Evolutionary conservation across 2,888 invertebrate species (phyloP).

Genomic region (Leptinotarsa juncta): DNA sequence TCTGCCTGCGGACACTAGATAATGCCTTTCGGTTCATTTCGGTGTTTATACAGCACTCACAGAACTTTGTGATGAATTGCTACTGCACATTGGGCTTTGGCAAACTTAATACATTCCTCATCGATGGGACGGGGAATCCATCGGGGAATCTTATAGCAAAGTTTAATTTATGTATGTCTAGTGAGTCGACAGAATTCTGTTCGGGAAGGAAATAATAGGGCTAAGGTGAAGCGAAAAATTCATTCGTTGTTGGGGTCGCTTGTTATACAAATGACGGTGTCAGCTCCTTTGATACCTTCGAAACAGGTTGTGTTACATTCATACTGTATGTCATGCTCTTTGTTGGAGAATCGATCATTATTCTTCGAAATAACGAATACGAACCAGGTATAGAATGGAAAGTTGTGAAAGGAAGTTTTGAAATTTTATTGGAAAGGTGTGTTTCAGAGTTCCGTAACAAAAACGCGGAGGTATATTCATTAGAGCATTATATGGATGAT

Average conservation of each 20-base stretch:
- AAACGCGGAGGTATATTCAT: no score
- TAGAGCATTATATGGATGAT: no score
- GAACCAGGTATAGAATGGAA: conserved; percentile 23
- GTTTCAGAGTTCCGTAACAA: no score
- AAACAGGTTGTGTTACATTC: conserved; percentile 37
- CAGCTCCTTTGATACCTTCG: conserved; percentile 26
- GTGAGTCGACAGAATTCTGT: conserved; percentile 39
- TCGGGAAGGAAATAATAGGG: conserved; percentile 35
- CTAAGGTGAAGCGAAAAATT: conserved; percentile 37
- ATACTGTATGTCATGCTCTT: conserved; percentile 33
- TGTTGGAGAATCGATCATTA: conserved; percentile 34
- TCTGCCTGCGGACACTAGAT: conserved; percentile 50
- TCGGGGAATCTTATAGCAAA: conserved; percentile 28
- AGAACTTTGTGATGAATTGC: conserved; percentile 32
- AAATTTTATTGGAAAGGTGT: no score
- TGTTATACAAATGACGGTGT: conserved; percentile 38
- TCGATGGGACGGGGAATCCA: conserved; percentile 2
- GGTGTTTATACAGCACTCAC: conserved; percentile 38
- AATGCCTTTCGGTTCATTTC: conserved; percentile 51
- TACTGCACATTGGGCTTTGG: conserved; percentile 3
- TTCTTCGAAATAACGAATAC: not conserved
- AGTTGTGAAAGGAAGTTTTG: not conserved
- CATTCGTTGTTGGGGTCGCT: conserved; percentile 33
- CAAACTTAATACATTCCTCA: conserved; percentile 16
- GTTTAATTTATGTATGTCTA: conserved; percentile 37